Evolutionary conservation across 2,888 invertebrate species (phyloP), one percentile per base, ranked within the genome.

Genomic region (Aproaerema taeniolella): DNA sequence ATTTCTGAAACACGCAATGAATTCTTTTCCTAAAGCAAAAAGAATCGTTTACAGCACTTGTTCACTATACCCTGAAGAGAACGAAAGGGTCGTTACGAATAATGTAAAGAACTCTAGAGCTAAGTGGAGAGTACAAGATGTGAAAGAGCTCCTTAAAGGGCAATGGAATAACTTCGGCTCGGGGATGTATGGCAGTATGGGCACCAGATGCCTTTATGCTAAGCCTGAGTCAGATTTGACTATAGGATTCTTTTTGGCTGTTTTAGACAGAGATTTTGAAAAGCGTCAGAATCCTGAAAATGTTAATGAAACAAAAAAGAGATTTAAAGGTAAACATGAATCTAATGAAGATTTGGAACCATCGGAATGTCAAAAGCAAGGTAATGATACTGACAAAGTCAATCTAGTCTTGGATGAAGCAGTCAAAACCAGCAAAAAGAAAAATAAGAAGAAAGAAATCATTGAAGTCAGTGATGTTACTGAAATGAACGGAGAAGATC

Each of bases 1-100:
- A 64, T 90, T 99, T 41, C 81, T 99, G 1, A 90, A 92, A 41
- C 95, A 96, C 69, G 97, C 98, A 0, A 90, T 99, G 69, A 89
- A 89, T 9, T 81, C 89, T 0, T 98, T 97, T 71, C 95, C 97
- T 0, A 89, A 89, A 42, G 95, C 92, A 0, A 93, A 95, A 63
- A 88, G 93, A 40, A 91, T 99, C 10, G 94, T 98, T 2, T 99
- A 99, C 74, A 99, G 98, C 26, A 99, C 99, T 0, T 99, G 99
- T 65, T 99, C 99, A 0, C 61, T 96, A 7, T 90, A 94, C 67
- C 89, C 91, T 0, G 93, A 95, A 76, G 98, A 98, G 83, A 99
- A 99, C 67, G 99, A 99, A 76, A 87, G 91, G 53, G 98, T 99
- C 0, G 89, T 97, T 1, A 88, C 91, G 9, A 92, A 93, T 61